phyloP scores from a whole-genome alignment of 1,140 invertebrate genomes.

The Eriocheir sinensis region DNA sequence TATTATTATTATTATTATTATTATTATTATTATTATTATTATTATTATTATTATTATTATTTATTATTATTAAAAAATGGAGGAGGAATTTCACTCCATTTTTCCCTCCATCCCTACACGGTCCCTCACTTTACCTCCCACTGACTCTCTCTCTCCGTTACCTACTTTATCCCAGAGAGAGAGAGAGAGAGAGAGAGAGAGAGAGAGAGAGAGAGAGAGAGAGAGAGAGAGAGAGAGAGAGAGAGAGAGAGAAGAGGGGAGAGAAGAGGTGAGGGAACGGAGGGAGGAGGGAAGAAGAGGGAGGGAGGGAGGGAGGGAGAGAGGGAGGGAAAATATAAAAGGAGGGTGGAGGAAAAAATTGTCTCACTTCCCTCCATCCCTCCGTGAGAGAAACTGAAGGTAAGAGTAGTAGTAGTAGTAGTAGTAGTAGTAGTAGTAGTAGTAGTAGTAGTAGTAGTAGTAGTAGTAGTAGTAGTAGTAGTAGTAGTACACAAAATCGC shows the following conservation, averaged over 20 bases:
- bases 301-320: neutral
- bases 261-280: neutral
- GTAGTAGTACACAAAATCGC: neutral
- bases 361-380: neutral
- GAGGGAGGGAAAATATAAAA: neutral
- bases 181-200: neutral
- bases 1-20: no score
- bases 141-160: slow-evolving; percentile 46
- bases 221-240: neutral
- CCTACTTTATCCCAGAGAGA: neutral
- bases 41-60: slow-evolving; percentile 42
- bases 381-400: no score
- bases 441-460: neutral
- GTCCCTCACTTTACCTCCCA: neutral
- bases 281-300: neutral
- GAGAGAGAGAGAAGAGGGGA: neutral
- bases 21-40: slow-evolving; percentile 47
- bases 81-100: neutral
- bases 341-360: no score
- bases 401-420: slow-evolving; percentile 13
- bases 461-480: neutral
- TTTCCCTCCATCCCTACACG: neutral
- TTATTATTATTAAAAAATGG: neutral
- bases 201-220: neutral
- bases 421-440: neutral